Conservation (phyloP, 2,797 vertebrate species). For the Gymnopithys bicolor region DNA sequence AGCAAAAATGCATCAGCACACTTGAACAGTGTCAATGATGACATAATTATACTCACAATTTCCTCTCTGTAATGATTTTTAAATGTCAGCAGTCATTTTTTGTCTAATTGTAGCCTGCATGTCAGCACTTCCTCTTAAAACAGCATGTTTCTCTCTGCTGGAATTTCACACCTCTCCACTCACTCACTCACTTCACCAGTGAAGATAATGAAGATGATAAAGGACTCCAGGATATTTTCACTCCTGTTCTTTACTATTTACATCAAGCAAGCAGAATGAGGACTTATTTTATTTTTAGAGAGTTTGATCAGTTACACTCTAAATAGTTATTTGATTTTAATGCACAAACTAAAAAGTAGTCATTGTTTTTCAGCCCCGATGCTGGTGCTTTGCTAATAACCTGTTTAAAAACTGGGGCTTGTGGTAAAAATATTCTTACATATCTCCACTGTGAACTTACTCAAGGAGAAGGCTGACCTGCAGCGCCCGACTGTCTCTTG, state of each 20-base stretch:
- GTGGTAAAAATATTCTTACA: not conserved
- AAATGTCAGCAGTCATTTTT: slow-evolving; percentile 75
- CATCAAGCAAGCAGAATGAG: slow-evolving; percentile 10
- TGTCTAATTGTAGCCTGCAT: slow-evolving; percentile 66
- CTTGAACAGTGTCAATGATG: slow-evolving; percentile 64
- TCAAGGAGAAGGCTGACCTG: not conserved
- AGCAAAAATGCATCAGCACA: slow-evolving; percentile 56
- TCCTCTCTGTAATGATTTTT: slow-evolving; percentile 73
- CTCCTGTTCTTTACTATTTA: slow-evolving; percentile 20
- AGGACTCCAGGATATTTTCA: slow-evolving; percentile 23
- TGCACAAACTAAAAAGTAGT: not conserved
- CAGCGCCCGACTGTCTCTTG: not conserved
- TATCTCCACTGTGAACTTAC: not conserved
- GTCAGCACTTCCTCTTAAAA: slow-evolving; percentile 72
- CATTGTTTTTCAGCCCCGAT: not conserved
- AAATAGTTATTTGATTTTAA: slow-evolving; percentile 6
- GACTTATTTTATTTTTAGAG: not conserved
- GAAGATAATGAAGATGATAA: slow-evolving; percentile 66
- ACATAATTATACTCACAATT: slow-evolving; percentile 70
- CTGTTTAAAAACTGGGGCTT: not conserved
- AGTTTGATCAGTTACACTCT: not conserved
- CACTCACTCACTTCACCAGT: slow-evolving; percentile 54
- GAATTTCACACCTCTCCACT: slow-evolving; percentile 75
- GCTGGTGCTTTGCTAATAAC: not conserved
- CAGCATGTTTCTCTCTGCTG: slow-evolving; percentile 61